Conservation (phyloP, 2,797 vertebrate genomes). For the Mionectes olivaceus region DNA sequence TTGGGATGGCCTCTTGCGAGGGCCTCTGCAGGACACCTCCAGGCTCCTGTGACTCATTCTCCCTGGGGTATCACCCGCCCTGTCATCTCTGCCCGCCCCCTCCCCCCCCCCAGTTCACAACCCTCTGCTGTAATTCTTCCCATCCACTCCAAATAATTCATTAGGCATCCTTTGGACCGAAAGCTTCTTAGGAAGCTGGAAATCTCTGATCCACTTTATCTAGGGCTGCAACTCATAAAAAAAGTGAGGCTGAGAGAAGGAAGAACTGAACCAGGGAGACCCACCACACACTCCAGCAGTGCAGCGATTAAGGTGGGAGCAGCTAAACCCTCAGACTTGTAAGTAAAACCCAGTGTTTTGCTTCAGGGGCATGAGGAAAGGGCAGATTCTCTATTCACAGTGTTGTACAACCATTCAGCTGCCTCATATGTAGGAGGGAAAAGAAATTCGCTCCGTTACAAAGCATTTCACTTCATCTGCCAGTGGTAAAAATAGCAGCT, state of each 20-base stretch:
- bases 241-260: not conserved
- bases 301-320: not conserved
- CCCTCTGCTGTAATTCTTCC: not conserved
- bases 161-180: not conserved
- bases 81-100: not conserved
- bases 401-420: not conserved
- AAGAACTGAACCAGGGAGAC: not conserved
- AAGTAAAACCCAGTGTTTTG: not conserved
- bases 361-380: not conserved
- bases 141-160: not conserved
- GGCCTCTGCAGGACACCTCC: not conserved
- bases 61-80: fast-evolving
- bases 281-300: not conserved
- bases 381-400: not conserved
- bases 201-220: not conserved
- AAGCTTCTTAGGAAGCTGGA: not conserved
- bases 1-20: not conserved
- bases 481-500: not conserved
- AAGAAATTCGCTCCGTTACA: not conserved
- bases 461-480: not conserved
- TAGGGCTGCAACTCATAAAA: not conserved
- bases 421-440: not conserved
- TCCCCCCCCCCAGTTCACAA: not conserved
- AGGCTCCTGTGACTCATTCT: not conserved
- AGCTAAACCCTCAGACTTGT: not conserved